Conservation (phyloP, 2,113 vertebrate genomes). For the Heteronetta atricapilla region DNA sequence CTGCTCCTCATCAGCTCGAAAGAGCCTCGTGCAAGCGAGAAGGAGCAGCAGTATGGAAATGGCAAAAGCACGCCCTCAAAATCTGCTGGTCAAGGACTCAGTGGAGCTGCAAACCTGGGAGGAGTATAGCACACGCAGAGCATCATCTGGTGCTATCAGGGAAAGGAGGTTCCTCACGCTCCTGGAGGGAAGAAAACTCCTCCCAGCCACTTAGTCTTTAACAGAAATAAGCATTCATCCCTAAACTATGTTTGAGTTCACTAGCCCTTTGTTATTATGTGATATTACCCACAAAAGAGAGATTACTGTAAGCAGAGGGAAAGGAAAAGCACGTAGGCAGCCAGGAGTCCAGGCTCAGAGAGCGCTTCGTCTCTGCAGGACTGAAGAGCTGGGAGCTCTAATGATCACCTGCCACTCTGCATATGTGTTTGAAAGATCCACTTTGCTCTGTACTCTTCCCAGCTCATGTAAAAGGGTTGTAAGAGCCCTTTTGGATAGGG, state of each 20-base stretch:
- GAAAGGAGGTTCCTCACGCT: neutral
- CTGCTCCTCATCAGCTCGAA: neutral
- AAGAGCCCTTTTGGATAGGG: slow-evolving; percentile 39
- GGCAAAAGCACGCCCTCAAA: neutral
- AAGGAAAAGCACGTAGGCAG: neutral
- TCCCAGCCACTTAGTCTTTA: slow-evolving; percentile 14
- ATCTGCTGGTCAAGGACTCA: neutral
- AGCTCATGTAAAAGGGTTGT: neutral
- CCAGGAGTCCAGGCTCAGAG: neutral
- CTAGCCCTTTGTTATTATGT: neutral
- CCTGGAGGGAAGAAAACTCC: neutral
- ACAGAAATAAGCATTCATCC: neutral
- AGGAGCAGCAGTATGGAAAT: neutral
- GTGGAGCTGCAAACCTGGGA: neutral
- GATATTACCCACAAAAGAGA: neutral
- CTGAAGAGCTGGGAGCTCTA: slow-evolving; percentile 28
- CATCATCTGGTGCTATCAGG: neutral
- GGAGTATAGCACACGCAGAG: neutral
- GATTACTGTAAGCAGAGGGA: neutral
- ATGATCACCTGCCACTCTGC: slow-evolving; percentile 35
- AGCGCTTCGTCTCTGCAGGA: neutral
- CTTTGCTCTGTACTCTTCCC: slow-evolving; percentile 26
- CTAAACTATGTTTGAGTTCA: neutral
- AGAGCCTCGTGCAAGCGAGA: neutral
- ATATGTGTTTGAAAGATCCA: slow-evolving; percentile 26